A percentile compares a stretch with the other conserved stretches of the same genome.
Evolutionary conservation across 2,888 invertebrate species (phyloP).

Genomic region (Drosophila testacea): DNA sequence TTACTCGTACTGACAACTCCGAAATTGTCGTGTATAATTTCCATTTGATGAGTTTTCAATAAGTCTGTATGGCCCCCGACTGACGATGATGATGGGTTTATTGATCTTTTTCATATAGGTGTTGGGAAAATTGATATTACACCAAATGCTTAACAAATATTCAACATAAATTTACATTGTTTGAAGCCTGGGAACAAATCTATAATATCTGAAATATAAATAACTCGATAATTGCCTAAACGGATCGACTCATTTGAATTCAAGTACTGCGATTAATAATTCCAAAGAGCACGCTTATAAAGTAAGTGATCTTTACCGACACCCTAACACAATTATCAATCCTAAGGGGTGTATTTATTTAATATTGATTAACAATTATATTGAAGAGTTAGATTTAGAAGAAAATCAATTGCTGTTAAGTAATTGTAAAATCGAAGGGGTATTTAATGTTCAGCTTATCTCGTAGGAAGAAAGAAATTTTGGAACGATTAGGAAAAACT

Average conservation of each 20-base stretch:
- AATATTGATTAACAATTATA: no score
- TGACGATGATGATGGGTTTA: conserved; percentile 55
- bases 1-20: conserved; percentile 27
- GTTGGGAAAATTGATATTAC: conserved; percentile 67
- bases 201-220: conserved; percentile 14
- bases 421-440: no score
- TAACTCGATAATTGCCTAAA: conserved; percentile 25
- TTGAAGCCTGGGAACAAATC: conserved; percentile 53
- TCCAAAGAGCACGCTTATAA: conserved; percentile 7
- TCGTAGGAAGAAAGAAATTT: no score
- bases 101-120: conserved; percentile 71
- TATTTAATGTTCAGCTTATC: no score
- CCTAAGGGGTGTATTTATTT: no score
- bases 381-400: no score
- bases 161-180: conserved; percentile 38
- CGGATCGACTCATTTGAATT: conserved; percentile 25
- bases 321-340: background rate
- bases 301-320: conserved; percentile 18
- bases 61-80: conserved; percentile 11
- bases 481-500: no score
- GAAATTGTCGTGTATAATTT: conserved; percentile 66
- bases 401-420: no score
- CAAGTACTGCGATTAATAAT: conserved; percentile 1
- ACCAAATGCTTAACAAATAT: conserved; percentile 53
- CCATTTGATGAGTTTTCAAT: conserved; percentile 75